Base-by-base conservation (phyloP, 2,888 invertebrate genomes). In the Thyatira batis region DNA sequence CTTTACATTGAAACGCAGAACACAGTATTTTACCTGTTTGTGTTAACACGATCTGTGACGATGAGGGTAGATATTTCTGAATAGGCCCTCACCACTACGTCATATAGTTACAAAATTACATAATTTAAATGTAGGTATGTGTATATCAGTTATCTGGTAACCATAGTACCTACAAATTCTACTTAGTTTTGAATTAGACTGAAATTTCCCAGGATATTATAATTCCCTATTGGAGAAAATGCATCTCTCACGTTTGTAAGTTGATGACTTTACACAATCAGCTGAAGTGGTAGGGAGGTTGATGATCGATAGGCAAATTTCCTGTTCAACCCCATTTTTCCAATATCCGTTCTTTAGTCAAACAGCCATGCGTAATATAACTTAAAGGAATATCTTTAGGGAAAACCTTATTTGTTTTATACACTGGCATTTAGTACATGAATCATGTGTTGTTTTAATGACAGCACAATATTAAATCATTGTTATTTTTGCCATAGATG, bases 271-370 rank as follows among this genome's bases (percentile, higher is more conserved):
- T 59, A 69, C 78, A 79, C 75, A 86, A 88, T 87, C 78, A 80
- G 58, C 65, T 83, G 80, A 74, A 89, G 89, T 87, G 82, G 69
- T 60, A 56, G 52, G 60, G 54, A 68, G 65, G 60, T 57, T 52
- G 52, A 60, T 67, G 81, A 84, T 87, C 87, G 83, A 89, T 87
- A 66, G 58, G 57, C 72, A 64, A 85, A 84, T 88, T 92, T 91
- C 91, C 91, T 89, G 89, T 56, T 69, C 72, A 71, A 80, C 89
- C 91, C 91, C 81, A 85, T 85, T 89, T n/a, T 86, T 77, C 88
- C 87, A 87, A 92, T 92, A 89, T 91, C 90, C 91, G 90, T 71
- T 78, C 52, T 66, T 69, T 71, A 69, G 59, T 64, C 61, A 67
- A 74, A 76, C 69, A 71, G 67, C 69, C 63, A 4, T 68, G 57